phyloP scores from a whole-genome alignment of 2,113 vertebrate species.

The Oriolus oriolus region DNA sequence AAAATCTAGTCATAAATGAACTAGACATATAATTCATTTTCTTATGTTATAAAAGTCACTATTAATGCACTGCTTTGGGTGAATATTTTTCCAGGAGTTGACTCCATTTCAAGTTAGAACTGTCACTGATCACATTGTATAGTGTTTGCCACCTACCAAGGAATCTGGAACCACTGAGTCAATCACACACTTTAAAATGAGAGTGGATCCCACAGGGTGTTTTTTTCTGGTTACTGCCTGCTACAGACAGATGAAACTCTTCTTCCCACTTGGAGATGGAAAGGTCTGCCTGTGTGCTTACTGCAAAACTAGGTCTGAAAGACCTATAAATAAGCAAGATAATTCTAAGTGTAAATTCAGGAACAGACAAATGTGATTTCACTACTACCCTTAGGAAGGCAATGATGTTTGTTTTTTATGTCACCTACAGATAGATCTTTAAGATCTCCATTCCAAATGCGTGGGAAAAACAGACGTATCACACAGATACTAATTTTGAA shows the following conservation, averaged over 20 bases:
- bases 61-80: background rate
- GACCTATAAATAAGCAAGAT: background rate
- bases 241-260: background rate
- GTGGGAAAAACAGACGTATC: background rate
- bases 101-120: background rate
- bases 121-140: accelerated
- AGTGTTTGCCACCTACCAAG: background rate
- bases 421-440: background rate
- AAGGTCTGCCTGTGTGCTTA: background rate
- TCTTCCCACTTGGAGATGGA: background rate
- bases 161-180: background rate
- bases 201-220: background rate
- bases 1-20: background rate
- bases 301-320: background rate
- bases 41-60: background rate
- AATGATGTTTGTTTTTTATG: background rate
- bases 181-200: background rate
- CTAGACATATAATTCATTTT: background rate
- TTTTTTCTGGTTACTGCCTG: background rate
- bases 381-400: background rate
- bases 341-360: background rate
- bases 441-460: background rate
- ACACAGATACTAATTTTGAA: background rate
- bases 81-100: background rate
- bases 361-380: background rate